A percentile compares a stretch with the other conserved stretches of the same genome.
These are phyloP conservation scores for Copidosoma floridanum DNA, from an alignment of 1,140 invertebrate genomes.

Conservation along the genomic window DNA sequence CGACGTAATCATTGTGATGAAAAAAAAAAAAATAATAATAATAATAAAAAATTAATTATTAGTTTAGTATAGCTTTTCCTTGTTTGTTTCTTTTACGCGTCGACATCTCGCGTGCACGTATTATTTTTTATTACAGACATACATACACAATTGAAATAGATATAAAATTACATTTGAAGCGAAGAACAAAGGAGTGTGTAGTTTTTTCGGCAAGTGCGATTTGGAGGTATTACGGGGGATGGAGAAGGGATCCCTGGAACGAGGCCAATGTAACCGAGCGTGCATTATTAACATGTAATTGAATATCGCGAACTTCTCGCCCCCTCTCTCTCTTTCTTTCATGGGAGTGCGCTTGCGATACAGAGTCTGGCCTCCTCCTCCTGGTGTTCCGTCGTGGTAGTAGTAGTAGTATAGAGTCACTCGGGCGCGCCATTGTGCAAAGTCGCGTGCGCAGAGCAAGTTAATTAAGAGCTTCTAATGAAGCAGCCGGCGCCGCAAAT, in stretches of 20 bases:
- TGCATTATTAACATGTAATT: conserved; percentile 55
- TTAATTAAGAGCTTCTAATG: conserved; percentile 56
- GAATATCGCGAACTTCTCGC: conserved; percentile 45
- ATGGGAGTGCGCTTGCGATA: no score
- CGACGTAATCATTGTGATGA: conserved; percentile 12
- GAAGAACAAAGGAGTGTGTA: background rate
- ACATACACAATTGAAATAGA: background rate
- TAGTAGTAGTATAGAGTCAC: no score
- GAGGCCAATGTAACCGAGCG: conserved; percentile 29
- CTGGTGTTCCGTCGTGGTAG: no score
- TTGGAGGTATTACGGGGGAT: conserved; percentile 12
- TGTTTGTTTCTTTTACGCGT: no score
- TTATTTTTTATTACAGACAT: background rate
- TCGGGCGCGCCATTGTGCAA: conserved; percentile 45
- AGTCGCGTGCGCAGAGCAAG: conserved; percentile 53
- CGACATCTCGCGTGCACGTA: background rate
- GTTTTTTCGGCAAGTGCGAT: background rate
- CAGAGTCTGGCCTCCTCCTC: no score
- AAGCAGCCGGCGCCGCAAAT: conserved; percentile 52
- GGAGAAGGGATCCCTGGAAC: conserved; percentile 19
- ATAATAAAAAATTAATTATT: no score
- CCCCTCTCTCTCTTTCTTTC: no score
- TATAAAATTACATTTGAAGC: background rate
- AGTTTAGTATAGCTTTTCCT: no score
- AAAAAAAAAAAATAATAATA: no score